Evolutionary conservation across 2,113 vertebrate species (phyloP).

Genomic region (Trochalopteron elliotii): DNA sequence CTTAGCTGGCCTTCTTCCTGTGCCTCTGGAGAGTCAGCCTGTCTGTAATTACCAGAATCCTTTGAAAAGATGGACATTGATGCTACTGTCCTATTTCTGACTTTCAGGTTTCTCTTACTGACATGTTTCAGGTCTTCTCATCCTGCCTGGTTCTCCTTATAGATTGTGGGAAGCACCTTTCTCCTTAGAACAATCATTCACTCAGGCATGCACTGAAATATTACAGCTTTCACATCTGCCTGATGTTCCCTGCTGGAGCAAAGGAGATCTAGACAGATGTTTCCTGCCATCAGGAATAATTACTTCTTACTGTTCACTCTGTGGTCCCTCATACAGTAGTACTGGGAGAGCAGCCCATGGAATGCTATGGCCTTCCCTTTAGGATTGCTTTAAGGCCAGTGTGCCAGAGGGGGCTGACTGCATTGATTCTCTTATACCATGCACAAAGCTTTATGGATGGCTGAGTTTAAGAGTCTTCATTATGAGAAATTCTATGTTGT

Average conservation of each 20-base stretch:
- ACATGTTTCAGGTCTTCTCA: not conserved
- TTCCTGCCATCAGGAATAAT: not conserved
- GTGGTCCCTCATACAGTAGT: not conserved
- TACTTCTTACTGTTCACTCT: not conserved
- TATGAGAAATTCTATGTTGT: not conserved
- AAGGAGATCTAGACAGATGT: not conserved
- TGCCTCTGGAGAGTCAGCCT: not conserved
- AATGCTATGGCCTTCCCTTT: not conserved
- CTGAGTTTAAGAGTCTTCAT: not conserved
- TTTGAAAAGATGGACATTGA: not conserved
- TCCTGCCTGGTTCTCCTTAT: not conserved
- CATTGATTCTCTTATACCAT: accelerated
- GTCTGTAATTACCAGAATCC: not conserved
- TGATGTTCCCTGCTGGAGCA: not conserved
- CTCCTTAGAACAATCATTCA: not conserved
- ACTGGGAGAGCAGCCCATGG: not conserved
- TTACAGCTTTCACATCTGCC: not conserved
- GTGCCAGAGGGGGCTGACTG: not conserved
- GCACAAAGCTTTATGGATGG: not conserved
- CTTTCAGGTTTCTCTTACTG: not conserved
- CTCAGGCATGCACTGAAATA: not conserved
- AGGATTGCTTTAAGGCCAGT: not conserved
- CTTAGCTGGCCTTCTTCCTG: not conserved
- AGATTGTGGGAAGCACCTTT: not conserved
- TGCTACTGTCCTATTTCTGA: not conserved